phyloP scores from a whole-genome alignment of 2,113 vertebrate species.

The Corythornis madagascariensis region DNA sequence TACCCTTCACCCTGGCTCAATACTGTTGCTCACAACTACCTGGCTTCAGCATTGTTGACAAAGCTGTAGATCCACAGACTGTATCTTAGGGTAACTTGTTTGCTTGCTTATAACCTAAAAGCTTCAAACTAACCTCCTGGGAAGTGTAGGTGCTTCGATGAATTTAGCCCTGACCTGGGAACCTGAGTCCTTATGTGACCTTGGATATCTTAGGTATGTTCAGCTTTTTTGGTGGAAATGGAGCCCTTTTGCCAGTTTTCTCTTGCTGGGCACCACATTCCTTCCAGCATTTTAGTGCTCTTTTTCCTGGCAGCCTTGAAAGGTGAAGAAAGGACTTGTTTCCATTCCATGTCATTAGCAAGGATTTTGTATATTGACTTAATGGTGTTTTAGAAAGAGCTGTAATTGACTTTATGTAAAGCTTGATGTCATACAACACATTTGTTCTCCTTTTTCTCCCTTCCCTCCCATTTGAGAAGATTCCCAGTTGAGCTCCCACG shows the following conservation, averaged over 20 bases:
- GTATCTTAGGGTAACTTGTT: neutral
- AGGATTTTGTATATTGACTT: neutral
- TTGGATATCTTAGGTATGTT: neutral
- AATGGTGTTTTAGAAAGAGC: neutral
- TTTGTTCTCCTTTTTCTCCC: neutral
- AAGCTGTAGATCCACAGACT: neutral
- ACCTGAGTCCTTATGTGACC: neutral
- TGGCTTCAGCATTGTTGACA: neutral
- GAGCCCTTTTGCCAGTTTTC: neutral
- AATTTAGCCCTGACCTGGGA: neutral
- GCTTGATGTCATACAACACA: neutral
- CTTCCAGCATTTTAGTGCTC: neutral
- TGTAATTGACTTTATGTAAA: neutral
- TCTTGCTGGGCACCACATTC: neutral
- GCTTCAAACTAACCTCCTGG: neutral
- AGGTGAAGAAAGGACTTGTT: neutral
- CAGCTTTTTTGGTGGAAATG: neutral
- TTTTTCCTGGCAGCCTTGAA: slow-evolving; percentile 9
- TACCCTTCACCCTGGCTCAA: neutral
- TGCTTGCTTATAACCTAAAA: neutral
- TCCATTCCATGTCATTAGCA: neutral
- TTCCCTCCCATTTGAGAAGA: neutral
- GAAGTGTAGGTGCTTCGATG: neutral
- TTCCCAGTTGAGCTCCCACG: neutral
- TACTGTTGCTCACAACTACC: neutral